phyloP scores from a whole-genome alignment of 2,797 vertebrate species.

The Cheirogaleus major region DNA sequence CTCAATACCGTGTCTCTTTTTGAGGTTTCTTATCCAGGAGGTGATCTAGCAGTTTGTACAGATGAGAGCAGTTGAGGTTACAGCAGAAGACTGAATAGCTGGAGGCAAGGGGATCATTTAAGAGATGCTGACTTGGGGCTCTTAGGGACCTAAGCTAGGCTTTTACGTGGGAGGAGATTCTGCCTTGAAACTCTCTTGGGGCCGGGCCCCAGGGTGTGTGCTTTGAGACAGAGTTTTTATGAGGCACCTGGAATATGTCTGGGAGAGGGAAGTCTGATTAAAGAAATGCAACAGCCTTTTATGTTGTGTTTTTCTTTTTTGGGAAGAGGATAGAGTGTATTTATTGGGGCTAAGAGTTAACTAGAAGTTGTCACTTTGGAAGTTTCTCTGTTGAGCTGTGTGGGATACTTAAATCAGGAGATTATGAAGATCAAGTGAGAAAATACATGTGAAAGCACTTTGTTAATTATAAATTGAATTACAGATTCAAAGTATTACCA shows the following conservation, averaged over 20 bases:
- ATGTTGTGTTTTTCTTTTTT: slow-evolving; percentile 19
- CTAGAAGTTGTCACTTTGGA: slow-evolving; percentile 43
- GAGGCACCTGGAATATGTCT: slow-evolving; percentile 72
- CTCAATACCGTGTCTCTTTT: neutral
- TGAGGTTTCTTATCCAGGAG: neutral
- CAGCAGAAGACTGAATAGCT: slow-evolving; percentile 27
- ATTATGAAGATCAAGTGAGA: slow-evolving; percentile 35
- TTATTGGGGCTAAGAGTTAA: slow-evolving; percentile 39
- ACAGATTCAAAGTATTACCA: slow-evolving; percentile 24
- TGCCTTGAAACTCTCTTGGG: slow-evolving; percentile 68
- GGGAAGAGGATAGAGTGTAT: neutral
- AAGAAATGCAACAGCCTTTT: slow-evolving; percentile 66
- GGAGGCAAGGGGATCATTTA: slow-evolving; percentile 46
- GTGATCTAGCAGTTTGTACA: neutral
- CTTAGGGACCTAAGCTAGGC: slow-evolving; percentile 53
- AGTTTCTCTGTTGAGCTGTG: neutral
- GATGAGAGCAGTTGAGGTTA: slow-evolving; percentile 15
- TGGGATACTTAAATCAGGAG: slow-evolving; percentile 44
- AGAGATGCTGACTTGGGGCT: slow-evolving; percentile 64
- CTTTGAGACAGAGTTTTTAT: slow-evolving; percentile 77
- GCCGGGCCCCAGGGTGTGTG: slow-evolving; percentile 76
- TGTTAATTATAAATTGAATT: slow-evolving; percentile 61
- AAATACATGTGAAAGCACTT: slow-evolving; percentile 39
- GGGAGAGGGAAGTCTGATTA: slow-evolving; percentile 72
- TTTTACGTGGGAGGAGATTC: slow-evolving; percentile 69